phyloP scores from a whole-genome alignment of 2,797 vertebrate species.

The Pterois miles region DNA sequence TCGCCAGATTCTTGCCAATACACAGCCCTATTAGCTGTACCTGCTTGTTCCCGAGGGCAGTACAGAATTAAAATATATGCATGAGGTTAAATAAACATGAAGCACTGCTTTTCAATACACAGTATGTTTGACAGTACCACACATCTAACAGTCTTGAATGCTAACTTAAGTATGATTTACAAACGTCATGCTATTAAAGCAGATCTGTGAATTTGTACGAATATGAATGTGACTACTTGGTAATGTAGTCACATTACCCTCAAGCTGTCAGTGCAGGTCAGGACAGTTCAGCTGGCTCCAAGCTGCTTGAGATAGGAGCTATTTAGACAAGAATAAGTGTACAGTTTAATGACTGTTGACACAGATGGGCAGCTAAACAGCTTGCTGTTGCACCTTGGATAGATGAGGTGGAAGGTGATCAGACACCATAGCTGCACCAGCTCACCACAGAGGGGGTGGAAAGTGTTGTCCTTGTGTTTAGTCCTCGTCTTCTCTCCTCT shows the following conservation, averaged over 20 bases:
- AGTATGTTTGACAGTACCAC: background rate
- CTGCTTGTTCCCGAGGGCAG: background rate
- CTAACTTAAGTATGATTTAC: background rate
- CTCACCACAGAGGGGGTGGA: background rate
- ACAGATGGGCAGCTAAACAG: slow-evolving; percentile 22
- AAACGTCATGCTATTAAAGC: background rate
- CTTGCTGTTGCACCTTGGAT: background rate
- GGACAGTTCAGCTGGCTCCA: slow-evolving; percentile 42
- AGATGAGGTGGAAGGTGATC: slow-evolving; percentile 10
- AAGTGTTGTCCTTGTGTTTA: background rate
- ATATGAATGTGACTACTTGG: background rate
- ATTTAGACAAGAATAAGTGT: slow-evolving; percentile 15
- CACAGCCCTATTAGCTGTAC: too few relatives aligned
- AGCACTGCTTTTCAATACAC: background rate
- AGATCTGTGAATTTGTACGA: background rate
- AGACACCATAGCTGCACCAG: background rate
- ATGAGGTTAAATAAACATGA: background rate
- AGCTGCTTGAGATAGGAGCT: slow-evolving; percentile 3
- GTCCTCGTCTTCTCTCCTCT: background rate
- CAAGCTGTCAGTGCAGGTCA: slow-evolving; percentile 54
- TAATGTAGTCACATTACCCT: slow-evolving; percentile 3
- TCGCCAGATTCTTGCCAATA: too few relatives aligned
- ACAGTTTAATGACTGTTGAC: slow-evolving; percentile 25
- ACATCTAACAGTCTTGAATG: background rate
- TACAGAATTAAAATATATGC: background rate